These are phyloP conservation scores for Salvelinus alpinus DNA, from an alignment of 2,113 vertebrate genomes.

Conservation along the genomic window DNA sequence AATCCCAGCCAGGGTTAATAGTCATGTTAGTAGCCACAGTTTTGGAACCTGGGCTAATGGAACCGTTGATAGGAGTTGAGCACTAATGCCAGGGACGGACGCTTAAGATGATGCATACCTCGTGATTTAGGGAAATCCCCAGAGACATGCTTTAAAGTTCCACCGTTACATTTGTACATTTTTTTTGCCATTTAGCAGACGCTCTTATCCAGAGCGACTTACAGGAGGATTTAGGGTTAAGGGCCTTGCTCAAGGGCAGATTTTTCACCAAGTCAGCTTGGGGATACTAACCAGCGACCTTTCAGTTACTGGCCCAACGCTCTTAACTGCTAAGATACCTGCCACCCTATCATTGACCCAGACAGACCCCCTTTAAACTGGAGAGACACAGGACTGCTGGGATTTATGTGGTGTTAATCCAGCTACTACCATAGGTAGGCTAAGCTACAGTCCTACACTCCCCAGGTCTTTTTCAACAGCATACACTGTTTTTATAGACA, in stretches of 20 bases:
- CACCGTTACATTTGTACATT: constrained; percentile 3
- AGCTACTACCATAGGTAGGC: constrained; percentile 26
- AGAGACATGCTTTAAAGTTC: constrained; percentile 58
- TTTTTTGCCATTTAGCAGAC: no score
- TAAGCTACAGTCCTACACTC: constrained; percentile 17
- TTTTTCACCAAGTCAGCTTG: no score
- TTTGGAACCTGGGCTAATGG: constrained; percentile 70
- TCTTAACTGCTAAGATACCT: no score
- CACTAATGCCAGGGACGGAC: constrained; percentile 54
- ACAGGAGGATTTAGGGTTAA: no score
- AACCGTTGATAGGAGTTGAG: constrained; percentile 60
- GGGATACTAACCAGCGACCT: no score
- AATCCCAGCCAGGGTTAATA: constrained; percentile 60
- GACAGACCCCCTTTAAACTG: constrained; percentile 42
- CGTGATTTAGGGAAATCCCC: constrained; percentile 68
- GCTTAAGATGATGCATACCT: constrained; percentile 61
- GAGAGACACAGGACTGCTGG: constrained; percentile 26
- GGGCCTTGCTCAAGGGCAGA: no score
- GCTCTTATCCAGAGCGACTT: no score
- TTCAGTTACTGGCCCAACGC: no score
- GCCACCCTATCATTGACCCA: constrained; percentile 34
- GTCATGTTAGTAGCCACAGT: constrained; percentile 50
- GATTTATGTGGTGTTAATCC: constrained; percentile 43
- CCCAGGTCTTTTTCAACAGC: constrained; percentile 47
- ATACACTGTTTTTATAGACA: constrained; percentile 51